These are phyloP conservation scores for Drosophila ironensis DNA, from an alignment of 1,140 invertebrate genomes.

Conservation along the genomic window DNA sequence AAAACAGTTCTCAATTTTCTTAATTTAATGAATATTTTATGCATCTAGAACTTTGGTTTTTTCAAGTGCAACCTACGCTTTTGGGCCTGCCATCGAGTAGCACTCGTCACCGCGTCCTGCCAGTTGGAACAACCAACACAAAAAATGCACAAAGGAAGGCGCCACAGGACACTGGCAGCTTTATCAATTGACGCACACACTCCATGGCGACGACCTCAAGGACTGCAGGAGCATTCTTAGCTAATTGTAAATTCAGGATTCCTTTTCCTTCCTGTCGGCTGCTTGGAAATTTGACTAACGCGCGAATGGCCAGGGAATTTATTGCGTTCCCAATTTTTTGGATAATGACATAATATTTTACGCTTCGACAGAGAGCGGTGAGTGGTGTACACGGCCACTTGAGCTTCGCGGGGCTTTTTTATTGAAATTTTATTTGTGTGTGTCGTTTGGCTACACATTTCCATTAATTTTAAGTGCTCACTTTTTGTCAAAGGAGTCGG, in stretches of 20 bases:
- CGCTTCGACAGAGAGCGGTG: constrained; percentile 62
- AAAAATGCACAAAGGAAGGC: constrained; percentile 30
- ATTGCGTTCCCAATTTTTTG: constrained; percentile 64
- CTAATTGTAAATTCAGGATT: constrained; percentile 80
- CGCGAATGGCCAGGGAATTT: constrained; percentile 59
- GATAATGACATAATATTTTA: constrained; percentile 81
- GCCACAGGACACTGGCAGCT: constrained; percentile 66
- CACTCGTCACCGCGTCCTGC: constrained; percentile 70
- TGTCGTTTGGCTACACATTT: constrained; percentile 57
- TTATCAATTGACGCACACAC: constrained; percentile 72
- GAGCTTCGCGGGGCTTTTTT: constrained; percentile 48
- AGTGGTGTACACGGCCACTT: constrained; percentile 28
- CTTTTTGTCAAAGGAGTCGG: background rate
- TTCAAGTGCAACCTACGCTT: background rate
- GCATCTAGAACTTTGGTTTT: background rate
- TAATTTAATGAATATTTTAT: too few relatives aligned
- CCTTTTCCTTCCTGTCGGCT: constrained; percentile 36
- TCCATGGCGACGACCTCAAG: constrained; percentile 62
- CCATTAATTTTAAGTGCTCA: constrained; percentile 79
- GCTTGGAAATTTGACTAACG: constrained; percentile 68
- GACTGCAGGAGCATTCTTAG: constrained; percentile 18
- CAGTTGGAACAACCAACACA: constrained; percentile 32
- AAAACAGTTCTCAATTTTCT: too few relatives aligned
- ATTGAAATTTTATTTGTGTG: constrained; percentile 68
- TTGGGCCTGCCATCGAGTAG: constrained; percentile 42